Conservation (phyloP, 2,888 invertebrate species). For the Ommatoiulus sabulosus region DNA sequence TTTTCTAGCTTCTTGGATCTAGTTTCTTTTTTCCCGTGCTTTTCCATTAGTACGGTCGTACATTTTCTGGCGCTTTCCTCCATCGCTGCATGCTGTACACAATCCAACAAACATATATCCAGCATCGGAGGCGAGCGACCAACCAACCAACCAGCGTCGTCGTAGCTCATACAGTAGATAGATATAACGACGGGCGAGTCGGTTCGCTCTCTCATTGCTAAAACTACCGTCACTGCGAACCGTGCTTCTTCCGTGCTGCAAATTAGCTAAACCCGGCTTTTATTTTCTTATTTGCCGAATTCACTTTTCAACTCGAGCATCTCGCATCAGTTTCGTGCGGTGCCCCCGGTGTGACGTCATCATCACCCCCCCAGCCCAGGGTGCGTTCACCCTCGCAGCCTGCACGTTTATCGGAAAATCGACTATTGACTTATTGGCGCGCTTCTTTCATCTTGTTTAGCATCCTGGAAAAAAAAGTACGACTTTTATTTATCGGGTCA, state of each 20-base stretch:
- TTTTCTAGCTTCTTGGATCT: background rate
- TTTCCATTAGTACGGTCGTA: background rate
- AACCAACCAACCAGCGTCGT: background rate
- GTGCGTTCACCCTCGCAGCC: background rate
- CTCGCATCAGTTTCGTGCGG: background rate
- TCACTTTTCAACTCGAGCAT: background rate
- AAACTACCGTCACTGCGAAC: background rate
- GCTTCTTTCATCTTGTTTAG: background rate
- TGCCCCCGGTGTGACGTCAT: background rate
- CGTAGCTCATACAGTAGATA: constrained; percentile 31
- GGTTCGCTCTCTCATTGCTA: background rate
- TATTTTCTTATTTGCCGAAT: background rate
- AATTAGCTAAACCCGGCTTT: background rate
- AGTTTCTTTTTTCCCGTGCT: constrained; percentile 3
- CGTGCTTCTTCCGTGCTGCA: background rate
- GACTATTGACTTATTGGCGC: constrained; percentile 26
- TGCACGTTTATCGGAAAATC: constrained; percentile 10
- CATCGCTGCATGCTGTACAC: background rate
- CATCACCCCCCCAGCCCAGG: background rate
- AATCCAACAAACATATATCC: constrained; percentile 18
- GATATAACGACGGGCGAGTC: background rate
- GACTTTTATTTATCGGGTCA: background rate
- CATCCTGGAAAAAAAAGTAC: background rate
- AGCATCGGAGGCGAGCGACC: background rate
- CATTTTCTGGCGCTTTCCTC: background rate